phyloP scores from a whole-genome alignment of 1,140 invertebrate genomes.

The Leptinotarsa defecta region DNA sequence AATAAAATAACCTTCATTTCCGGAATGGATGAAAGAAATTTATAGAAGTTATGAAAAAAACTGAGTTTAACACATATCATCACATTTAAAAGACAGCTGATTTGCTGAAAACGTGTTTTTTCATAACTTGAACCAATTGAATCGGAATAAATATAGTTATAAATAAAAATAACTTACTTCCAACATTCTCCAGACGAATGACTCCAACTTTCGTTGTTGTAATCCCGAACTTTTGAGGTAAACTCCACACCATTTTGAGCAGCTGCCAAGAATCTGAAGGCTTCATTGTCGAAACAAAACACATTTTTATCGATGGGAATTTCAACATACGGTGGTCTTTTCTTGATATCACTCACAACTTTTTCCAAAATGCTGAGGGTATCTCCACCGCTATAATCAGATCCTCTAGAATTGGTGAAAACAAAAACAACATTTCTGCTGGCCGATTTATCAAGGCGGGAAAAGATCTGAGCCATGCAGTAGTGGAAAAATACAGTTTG shows the following conservation, averaged over 20 bases:
- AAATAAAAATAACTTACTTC: conserved; percentile 35
- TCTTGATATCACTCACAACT: conserved; percentile 35
- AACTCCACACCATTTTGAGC: conserved; percentile 38
- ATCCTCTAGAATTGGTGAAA: conserved; percentile 47
- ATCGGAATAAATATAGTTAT: no score
- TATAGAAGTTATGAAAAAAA: no score
- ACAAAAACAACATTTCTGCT: conserved; percentile 46
- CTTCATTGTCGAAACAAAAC: conserved; percentile 51
- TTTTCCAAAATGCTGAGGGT: conserved; percentile 34
- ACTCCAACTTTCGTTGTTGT: conserved; percentile 44
- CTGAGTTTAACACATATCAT: no score
- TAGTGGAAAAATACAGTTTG: conserved; percentile 46
- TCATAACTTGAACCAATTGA: no score
- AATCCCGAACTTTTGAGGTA: conserved; percentile 21
- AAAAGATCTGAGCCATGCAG: conserved; percentile 48
- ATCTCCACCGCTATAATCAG: conserved; percentile 45
- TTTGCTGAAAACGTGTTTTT: no score
- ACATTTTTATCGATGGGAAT: conserved; percentile 40
- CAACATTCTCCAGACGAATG: conserved; percentile 44
- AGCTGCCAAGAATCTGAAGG: conserved; percentile 46
- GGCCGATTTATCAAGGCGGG: conserved; percentile 46
- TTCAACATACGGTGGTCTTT: conserved; percentile 31
- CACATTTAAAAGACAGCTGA: no score
- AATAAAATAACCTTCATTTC: no score
- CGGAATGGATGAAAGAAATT: no score